phyloP scores from a whole-genome alignment of 2,113 vertebrate species.

The Gorsachius goisagi region DNA sequence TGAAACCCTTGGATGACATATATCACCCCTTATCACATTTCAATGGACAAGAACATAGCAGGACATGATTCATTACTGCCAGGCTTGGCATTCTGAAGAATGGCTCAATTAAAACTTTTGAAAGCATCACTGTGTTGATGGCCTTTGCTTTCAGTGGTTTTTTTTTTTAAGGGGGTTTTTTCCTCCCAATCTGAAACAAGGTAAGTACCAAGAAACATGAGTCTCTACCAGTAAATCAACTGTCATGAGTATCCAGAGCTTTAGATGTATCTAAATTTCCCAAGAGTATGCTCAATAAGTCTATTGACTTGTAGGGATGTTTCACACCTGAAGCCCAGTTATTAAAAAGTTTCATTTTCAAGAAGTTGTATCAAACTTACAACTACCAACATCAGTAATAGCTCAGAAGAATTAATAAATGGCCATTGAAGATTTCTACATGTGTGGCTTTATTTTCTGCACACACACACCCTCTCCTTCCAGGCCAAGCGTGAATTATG shows the following conservation, averaged over 20 bases:
- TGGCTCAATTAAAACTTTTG: neutral
- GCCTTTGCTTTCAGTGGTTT: neutral
- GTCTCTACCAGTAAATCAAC: neutral
- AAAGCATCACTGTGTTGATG: neutral
- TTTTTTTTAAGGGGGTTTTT: neutral
- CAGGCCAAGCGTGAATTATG: conserved; percentile 20
- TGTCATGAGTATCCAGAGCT: neutral
- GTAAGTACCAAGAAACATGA: neutral
- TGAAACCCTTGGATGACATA: neutral
- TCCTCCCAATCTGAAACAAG: neutral
- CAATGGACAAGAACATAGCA: neutral
- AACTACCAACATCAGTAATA: neutral
- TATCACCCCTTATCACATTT: neutral
- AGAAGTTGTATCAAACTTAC: neutral
- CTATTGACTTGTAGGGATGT: neutral
- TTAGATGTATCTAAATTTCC: neutral
- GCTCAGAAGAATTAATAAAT: conserved; percentile 27
- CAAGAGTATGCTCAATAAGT: neutral
- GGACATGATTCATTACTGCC: neutral
- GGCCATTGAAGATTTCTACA: neutral
- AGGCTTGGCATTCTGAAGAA: neutral
- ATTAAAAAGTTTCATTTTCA: neutral
- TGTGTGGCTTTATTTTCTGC: neutral
- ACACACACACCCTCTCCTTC: neutral
- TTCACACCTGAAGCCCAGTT: neutral